These are phyloP conservation scores for Serranus cabrilla DNA, from an alignment of 2,797 vertebrate species.

Conservation along the genomic window DNA sequence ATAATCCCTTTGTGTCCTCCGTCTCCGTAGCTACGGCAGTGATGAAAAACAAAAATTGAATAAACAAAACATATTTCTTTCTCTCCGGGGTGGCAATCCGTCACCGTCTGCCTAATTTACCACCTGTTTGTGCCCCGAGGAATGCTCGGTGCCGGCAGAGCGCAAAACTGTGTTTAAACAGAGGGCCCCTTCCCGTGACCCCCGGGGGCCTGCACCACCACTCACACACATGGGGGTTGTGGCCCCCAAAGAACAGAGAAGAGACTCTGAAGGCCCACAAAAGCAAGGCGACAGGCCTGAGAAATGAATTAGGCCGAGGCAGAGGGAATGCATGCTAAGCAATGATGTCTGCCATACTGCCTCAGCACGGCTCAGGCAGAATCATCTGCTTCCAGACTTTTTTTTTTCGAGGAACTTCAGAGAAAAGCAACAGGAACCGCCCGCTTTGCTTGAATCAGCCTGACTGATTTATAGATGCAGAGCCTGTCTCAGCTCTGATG, in stretches of 20 bases:
- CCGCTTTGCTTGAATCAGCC: conserved; percentile 39
- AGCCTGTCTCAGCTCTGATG: conserved; percentile 40
- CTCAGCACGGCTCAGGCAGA: conserved; percentile 21
- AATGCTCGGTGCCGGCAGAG: conserved; percentile 74
- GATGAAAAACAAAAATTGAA: conserved; percentile 84
- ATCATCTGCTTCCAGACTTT: conserved; percentile 66
- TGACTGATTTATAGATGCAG: conserved; percentile 56
- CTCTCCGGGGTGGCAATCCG: conserved; percentile 79
- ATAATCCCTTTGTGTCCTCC: conserved; percentile 81
- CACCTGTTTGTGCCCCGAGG: conserved; percentile 82
- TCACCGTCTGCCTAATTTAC: conserved; percentile 83
- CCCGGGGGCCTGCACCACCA: conserved; percentile 64
- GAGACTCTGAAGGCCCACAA: conserved; percentile 71
- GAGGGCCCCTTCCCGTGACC: conserved; percentile 85
- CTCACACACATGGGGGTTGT: conserved; percentile 73
- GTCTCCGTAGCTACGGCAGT: conserved; percentile 76
- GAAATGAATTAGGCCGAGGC: conserved; percentile 76
- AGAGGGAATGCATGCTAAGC: conserved; percentile 62
- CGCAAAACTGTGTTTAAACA: conserved; percentile 84
- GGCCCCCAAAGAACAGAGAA: conserved; percentile 69
- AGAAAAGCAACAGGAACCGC: conserved; percentile 57
- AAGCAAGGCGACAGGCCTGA: conserved; percentile 78
- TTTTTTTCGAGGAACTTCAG: conserved; percentile 49
- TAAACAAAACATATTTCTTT: conserved; percentile 86
- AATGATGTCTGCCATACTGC: conserved; percentile 57